Evolutionary conservation across 2,797 vertebrate species (phyloP), one percentile per base, ranked within the genome.

Genomic region (Macropodus opercularis): DNA sequence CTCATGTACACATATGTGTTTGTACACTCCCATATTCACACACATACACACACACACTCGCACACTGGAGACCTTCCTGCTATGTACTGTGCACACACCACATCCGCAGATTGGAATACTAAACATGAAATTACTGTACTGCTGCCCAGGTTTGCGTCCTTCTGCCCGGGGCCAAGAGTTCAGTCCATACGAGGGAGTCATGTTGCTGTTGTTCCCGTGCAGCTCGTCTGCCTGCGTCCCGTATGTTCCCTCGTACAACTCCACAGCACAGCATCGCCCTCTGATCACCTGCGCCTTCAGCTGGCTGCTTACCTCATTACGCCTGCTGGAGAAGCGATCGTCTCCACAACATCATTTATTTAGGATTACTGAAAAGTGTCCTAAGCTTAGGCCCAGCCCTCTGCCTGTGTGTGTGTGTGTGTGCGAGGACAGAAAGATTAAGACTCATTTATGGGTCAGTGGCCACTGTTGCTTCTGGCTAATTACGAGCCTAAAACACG

Each of bases 301-400:
- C 72, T 75, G 57, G 67, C 78, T 77, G 71, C 70, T 83, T 70
- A 73, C 77, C 69, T 80, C 44, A 21, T 79, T 77, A 76, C 60
- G 43, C 63, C 62, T 72, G 77, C 64, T 58, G 56, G 22, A 67
- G 50, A 67, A 58, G 62, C 71, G 77, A 72, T 80, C 54, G 23
- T 35, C 63, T 78, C 62, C 39, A 44, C 54, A 0, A 48, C 77
- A 87, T 88, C 46, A 86, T 85, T 88, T 89, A 88, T 88, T 89
- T 61, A 86, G 66, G 71, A 85, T 88, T 85, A 84, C 71, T 82
- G 77, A 83, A 85, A 89, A 84, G 81, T 82, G 73, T 75, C 81
- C 79, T 72, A 68, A 80, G 64, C 58, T 54, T n/a, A n/a, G 51
- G 69, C 35, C 27, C 29, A 40, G 40, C 44, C 42, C 64, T 62